Evolutionary conservation across 2,888 invertebrate genomes (phyloP).

Genomic region (Drosophila ezoana): DNA sequence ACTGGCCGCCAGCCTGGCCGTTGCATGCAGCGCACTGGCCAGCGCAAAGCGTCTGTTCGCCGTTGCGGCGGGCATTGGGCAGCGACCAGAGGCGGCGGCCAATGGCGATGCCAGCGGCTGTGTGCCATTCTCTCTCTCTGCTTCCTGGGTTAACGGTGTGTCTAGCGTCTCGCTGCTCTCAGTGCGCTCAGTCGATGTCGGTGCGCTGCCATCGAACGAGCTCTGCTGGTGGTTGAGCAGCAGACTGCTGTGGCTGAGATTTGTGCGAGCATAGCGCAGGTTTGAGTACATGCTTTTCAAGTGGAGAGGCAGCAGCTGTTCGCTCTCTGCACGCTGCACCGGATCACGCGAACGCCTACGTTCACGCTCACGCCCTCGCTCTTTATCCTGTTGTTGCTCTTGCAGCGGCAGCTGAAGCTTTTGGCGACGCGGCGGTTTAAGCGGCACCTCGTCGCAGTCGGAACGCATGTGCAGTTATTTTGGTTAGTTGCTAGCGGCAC

Average conservation of each 20-base stretch:
- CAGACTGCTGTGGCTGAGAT: constrained; percentile 83
- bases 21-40: constrained; percentile 74
- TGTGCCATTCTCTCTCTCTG: constrained; percentile 22
- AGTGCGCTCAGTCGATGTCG: constrained; percentile 63
- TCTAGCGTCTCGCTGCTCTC: constrained; percentile 76
- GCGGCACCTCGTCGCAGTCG: constrained; percentile 49
- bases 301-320: constrained; percentile 39
- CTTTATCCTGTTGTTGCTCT: constrained; percentile 28
- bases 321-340: constrained; percentile 21
- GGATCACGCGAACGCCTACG: constrained; percentile 6
- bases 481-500: neutral
- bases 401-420: constrained; percentile 24
- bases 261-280: constrained; percentile 83
- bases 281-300: constrained; percentile 79
- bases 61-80: constrained; percentile 15
- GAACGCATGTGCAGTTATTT: constrained; percentile 53
- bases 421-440: constrained; percentile 59
- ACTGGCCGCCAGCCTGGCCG: constrained; percentile 73
- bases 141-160: constrained; percentile 47
- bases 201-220: constrained; percentile 67
- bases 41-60: constrained; percentile 55
- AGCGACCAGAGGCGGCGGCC: constrained; percentile 28
- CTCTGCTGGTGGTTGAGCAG: constrained; percentile 81
- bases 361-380: neutral
- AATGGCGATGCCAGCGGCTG: constrained; percentile 13